A percentile compares a stretch with the other conserved stretches of the same genome.
These are phyloP conservation scores for Brachypteracias leptosomus DNA, from an alignment of 2,113 vertebrate species.

Conservation along the genomic window DNA sequence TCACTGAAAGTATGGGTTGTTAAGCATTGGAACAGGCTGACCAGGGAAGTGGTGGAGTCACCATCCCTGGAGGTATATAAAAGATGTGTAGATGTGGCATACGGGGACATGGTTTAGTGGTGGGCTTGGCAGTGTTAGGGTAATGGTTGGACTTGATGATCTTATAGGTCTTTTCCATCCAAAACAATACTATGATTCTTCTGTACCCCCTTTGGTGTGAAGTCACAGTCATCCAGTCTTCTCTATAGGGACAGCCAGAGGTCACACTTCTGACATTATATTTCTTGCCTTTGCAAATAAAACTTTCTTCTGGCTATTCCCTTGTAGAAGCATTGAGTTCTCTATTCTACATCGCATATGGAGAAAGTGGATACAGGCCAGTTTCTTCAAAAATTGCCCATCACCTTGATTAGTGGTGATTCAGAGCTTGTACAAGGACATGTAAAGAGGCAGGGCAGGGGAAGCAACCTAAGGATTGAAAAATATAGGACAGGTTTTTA, in stretches of 20 bases:
- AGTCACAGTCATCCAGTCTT: not conserved
- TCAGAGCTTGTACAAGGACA: not conserved
- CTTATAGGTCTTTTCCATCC: too few species aligned
- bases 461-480: not conserved
- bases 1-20: too few species aligned
- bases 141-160: too few species aligned
- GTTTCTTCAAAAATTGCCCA: not conserved
- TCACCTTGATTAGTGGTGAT: not conserved
- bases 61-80: too few species aligned
- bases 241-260: not conserved
- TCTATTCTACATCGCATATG: fast-evolving
- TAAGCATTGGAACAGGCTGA: too few species aligned
- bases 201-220: not conserved
- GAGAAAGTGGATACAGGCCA: not conserved
- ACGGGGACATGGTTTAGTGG: too few species aligned
- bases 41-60: too few species aligned
- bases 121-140: too few species aligned
- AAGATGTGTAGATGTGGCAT: too few species aligned
- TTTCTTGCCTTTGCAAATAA: not conserved
- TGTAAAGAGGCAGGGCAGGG: not conserved
- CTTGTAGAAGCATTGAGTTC: not conserved
- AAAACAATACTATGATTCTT: not conserved
- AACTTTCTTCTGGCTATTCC: not conserved
- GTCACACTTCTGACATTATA: not conserved
- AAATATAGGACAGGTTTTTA: not conserved